These are phyloP conservation scores for Thamnophis elegans DNA, from an alignment of 2,797 vertebrate species.

Conservation along the genomic window DNA sequence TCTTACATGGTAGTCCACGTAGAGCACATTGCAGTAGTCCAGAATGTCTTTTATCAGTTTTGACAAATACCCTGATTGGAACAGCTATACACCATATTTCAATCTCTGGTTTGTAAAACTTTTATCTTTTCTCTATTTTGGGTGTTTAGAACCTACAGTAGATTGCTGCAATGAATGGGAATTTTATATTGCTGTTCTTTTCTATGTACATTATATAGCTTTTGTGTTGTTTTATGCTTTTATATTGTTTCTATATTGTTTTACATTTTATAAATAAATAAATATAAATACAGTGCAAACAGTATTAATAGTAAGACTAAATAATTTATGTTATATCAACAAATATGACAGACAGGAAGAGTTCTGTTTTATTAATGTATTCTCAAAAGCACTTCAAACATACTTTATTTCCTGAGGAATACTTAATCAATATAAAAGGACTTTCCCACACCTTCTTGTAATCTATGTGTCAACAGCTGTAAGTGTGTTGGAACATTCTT, in stretches of 20 bases:
- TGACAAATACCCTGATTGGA: background rate
- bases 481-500: background rate
- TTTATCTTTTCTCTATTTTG: background rate
- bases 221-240: background rate
- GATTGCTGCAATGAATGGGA: background rate
- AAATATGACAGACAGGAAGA: background rate
- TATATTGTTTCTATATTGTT: background rate
- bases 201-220: background rate
- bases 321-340: background rate
- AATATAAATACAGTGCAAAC: background rate
- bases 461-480: background rate
- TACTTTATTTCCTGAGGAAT: background rate
- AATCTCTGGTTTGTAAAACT: background rate
- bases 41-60: background rate
- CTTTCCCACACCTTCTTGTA: background rate
- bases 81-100: background rate
- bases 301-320: background rate
- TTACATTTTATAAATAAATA: background rate
- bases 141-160: background rate
- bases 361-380: background rate
- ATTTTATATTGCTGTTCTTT: background rate
- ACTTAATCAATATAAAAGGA: background rate
- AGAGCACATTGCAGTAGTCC: background rate
- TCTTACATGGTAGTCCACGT: no score
- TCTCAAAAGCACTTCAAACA: background rate